Percentiles rank a stretch among this genome's conserved stretches.
Conservation (phyloP, 2,888 invertebrate genomes). For the Drosophila meridionalis region DNA sequence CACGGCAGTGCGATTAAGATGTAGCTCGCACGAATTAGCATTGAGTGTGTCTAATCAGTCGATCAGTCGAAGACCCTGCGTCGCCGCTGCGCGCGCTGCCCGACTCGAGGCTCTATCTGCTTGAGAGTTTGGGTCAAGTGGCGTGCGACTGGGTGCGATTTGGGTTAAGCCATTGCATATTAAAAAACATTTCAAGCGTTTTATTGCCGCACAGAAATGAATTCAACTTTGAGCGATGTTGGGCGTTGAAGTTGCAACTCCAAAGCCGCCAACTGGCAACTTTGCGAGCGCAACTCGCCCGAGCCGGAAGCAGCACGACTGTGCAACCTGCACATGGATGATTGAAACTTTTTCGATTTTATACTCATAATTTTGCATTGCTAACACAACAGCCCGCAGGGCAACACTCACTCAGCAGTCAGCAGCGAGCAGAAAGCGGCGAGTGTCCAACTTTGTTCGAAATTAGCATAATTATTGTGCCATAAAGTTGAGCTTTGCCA, state of each 20-base stretch:
- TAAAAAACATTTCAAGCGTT: slow-evolving; percentile 76
- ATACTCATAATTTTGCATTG: slow-evolving; percentile 74
- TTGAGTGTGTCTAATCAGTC: slow-evolving; percentile 68
- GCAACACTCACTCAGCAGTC: slow-evolving; percentile 10
- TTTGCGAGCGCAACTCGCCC: slow-evolving; percentile 21
- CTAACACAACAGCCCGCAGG: slow-evolving; percentile 55
- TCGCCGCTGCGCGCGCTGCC: neutral
- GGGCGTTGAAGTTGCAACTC: slow-evolving; percentile 57
- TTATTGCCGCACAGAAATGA: slow-evolving; percentile 69
- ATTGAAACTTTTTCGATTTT: slow-evolving; percentile 80
- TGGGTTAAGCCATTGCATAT: slow-evolving; percentile 71
- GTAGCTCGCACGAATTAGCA: slow-evolving; percentile 55
- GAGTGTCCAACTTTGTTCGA: slow-evolving; percentile 55
- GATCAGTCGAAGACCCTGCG: slow-evolving; percentile 26
- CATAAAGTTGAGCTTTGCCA: slow-evolving; percentile 66
- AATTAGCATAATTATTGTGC: slow-evolving; percentile 79
- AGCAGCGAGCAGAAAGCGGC: slow-evolving; percentile 4
- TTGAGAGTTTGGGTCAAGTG: slow-evolving; percentile 68
- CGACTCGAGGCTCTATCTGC: slow-evolving; percentile 36
- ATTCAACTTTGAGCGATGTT: slow-evolving; percentile 57
- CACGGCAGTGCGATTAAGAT: slow-evolving; percentile 39
- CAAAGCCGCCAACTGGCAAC: slow-evolving; percentile 57
- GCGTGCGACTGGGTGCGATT: slow-evolving; percentile 46
- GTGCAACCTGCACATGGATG: slow-evolving; percentile 55
- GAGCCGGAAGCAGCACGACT: slow-evolving; percentile 46